Evolutionary conservation across 2,888 invertebrate genomes (phyloP).

Genomic region (Argyra leucocephala): DNA sequence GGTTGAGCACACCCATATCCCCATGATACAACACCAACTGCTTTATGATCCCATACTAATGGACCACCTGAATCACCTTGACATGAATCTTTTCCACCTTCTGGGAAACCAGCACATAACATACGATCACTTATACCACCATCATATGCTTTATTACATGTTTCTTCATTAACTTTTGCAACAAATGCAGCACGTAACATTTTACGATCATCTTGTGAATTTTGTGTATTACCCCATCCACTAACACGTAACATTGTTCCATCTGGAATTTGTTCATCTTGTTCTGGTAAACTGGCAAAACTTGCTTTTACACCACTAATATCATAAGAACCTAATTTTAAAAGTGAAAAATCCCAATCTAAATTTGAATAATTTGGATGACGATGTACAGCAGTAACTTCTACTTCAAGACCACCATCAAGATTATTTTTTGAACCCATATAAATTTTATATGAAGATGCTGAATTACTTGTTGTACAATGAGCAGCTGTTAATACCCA

Average conservation of each 20-base stretch:
- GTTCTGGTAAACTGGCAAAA: constrained; percentile 29
- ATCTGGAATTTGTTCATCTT: constrained; percentile 25
- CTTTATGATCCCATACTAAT: constrained; percentile 28
- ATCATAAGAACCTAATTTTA: constrained; percentile 36
- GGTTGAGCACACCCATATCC: constrained; percentile 36
- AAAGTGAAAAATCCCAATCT: constrained; percentile 42
- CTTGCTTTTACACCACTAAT: constrained; percentile 26
- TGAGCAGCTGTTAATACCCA: constrained; percentile 44
- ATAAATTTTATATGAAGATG: constrained; percentile 32
- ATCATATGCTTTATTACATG: constrained; percentile 29
- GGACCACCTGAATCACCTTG: constrained; percentile 44
- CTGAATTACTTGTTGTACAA: constrained; percentile 32
- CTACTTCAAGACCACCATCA: constrained; percentile 37
- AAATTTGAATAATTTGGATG: constrained; percentile 36
- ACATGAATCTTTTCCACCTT: constrained; percentile 36
- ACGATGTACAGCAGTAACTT: constrained; percentile 30
- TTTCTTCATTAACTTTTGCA: constrained; percentile 31
- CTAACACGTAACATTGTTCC: constrained; percentile 34
- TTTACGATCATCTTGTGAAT: constrained; percentile 23
- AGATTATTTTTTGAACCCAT: constrained; percentile 36
- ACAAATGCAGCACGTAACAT: constrained; percentile 31
- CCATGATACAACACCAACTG: constrained; percentile 41
- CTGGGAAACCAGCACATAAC: constrained; percentile 32
- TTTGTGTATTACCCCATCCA: constrained; percentile 39
- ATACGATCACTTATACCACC: constrained; percentile 34